These are phyloP conservation scores for Buphagus erythrorhynchus DNA, from an alignment of 2,797 vertebrate species.

Conservation along the genomic window DNA sequence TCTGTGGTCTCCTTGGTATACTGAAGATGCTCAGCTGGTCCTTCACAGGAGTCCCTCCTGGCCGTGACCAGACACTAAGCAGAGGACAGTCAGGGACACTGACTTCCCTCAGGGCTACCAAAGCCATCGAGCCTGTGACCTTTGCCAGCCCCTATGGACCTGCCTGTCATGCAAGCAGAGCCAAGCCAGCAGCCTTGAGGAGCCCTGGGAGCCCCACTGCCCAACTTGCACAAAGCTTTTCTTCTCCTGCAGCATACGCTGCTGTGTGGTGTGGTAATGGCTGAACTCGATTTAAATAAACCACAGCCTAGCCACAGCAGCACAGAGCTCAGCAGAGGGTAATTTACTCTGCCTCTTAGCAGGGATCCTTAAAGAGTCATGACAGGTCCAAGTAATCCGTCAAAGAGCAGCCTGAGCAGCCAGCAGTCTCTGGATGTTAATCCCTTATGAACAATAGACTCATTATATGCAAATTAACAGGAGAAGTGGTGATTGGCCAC, in stretches of 20 bases:
- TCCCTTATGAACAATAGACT: conserved; percentile 31
- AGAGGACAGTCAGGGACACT: not conserved
- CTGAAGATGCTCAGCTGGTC: not conserved
- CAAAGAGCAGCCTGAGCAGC: conserved; percentile 41
- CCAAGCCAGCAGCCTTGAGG: not conserved
- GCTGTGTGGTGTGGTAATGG: not conserved
- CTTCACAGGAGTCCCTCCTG: not conserved
- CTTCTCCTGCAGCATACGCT: not conserved
- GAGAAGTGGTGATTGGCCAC: conserved; percentile 25
- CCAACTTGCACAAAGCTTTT: not conserved
- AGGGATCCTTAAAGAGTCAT: conserved; percentile 53
- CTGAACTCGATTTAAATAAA: conserved; percentile 24
- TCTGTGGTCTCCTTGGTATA: not conserved
- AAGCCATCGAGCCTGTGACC: not conserved
- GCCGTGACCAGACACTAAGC: not conserved
- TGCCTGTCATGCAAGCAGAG: not conserved
- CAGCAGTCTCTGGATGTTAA: conserved; percentile 45
- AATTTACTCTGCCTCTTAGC: conserved; percentile 57
- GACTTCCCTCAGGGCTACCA: not conserved
- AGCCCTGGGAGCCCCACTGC: not conserved
- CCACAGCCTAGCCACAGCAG: conserved; percentile 44
- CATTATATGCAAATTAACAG: conserved; percentile 59
- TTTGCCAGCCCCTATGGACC: not conserved
- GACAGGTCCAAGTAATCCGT: conserved; percentile 62
- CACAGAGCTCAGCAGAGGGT: conserved; percentile 42